Percentiles rank a stretch among this genome's conserved stretches.
Conservation (phyloP, 2,113 vertebrate species). For the Sinocyclocheilus rhinocerous region DNA sequence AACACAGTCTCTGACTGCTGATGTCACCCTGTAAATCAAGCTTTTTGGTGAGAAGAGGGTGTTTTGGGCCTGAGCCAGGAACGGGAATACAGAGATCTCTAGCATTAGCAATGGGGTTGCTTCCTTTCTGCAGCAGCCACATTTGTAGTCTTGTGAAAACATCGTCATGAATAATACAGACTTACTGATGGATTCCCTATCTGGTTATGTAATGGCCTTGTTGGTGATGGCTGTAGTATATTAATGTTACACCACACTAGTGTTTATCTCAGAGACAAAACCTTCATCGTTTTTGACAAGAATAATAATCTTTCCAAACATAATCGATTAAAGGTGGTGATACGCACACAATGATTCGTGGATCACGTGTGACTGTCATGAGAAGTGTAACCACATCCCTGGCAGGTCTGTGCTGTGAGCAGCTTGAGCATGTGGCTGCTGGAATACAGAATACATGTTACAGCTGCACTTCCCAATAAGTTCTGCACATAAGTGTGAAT, state of each 20-base stretch:
- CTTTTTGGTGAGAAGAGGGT: conserved; percentile 11
- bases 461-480: conserved; percentile 2
- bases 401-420: not conserved
- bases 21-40: conserved; percentile 20
- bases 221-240: conserved; percentile 3
- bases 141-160: conserved; percentile 38
- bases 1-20: conserved; percentile 25
- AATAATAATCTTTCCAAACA: not conserved
- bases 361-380: not conserved
- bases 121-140: conserved; percentile 27
- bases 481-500: conserved; percentile 31
- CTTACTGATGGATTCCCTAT: conserved; percentile 37
- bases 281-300: not conserved
- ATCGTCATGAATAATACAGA: conserved; percentile 57
- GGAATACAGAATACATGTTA: not conserved
- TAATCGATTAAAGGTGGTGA: not conserved
- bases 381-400: not conserved
- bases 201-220: conserved; percentile 29
- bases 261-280: not conserved
- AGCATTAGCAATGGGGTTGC: not conserved
- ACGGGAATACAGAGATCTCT: not conserved
- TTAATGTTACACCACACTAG: not conserved
- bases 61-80: not conserved
- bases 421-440: conserved; percentile 8
- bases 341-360: not conserved